Evolutionary conservation across 2,113 vertebrate species (phyloP).

Genomic region (Zosterops borbonicus): DNA sequence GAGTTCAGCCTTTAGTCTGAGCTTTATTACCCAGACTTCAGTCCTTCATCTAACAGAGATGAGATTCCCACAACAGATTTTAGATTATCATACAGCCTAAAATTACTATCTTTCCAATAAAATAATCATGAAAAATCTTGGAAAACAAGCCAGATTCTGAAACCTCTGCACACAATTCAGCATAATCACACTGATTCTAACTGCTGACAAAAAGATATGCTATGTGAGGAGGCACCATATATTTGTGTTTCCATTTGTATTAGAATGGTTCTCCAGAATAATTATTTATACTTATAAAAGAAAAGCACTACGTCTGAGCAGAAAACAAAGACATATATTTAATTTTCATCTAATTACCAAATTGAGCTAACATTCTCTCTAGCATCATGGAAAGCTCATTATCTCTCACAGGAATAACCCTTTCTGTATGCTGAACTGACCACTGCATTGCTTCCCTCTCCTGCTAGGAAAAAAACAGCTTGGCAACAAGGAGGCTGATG

Average conservation of each 20-base stretch:
- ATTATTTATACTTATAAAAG: not conserved
- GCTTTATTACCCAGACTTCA: not conserved
- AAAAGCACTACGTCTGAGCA: not conserved
- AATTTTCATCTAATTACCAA: not conserved
- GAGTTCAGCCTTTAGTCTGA: not conserved
- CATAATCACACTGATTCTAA: not conserved
- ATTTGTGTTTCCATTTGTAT: not conserved
- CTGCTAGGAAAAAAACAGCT: not conserved
- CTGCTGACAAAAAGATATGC: not conserved
- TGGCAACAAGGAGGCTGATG: not conserved
- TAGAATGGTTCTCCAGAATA: not conserved
- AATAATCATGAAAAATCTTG: not conserved
- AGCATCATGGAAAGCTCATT: not conserved
- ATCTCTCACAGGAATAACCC: not conserved
- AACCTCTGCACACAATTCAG: not conserved
- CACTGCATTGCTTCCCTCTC: not conserved
- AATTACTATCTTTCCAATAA: not conserved
- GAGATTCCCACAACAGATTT: not conserved
- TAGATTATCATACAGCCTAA: not conserved
- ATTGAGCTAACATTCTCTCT: not conserved
- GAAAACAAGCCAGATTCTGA: not conserved
- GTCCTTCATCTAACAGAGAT: not conserved
- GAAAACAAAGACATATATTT: not conserved
- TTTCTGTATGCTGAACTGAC: not conserved
- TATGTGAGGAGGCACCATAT: not conserved